phyloP scores from a whole-genome alignment of 1,140 invertebrate species.

The Lucilia sericata region DNA sequence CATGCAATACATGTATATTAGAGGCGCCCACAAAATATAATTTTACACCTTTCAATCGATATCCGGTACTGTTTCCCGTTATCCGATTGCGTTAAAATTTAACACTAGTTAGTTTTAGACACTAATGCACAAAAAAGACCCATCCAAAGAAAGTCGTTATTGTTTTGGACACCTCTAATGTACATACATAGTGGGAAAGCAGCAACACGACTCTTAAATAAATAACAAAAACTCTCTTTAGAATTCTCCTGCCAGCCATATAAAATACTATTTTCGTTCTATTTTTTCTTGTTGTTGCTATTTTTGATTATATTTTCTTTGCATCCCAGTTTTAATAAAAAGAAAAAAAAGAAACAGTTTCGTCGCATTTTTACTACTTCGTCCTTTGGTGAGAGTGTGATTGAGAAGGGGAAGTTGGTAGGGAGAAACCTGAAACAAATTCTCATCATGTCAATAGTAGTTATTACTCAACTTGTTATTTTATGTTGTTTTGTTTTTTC shows the following conservation, averaged over 20 bases:
- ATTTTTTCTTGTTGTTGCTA: background rate
- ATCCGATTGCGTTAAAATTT: too few relatives aligned
- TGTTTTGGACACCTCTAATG: too few relatives aligned
- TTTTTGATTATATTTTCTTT: constrained; percentile 18
- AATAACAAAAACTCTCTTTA: constrained; percentile 21
- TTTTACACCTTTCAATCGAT: too few relatives aligned
- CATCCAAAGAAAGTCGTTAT: too few relatives aligned
- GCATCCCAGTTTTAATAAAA: background rate
- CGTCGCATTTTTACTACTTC: too few relatives aligned
- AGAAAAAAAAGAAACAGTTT: background rate
- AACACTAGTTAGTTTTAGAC: too few relatives aligned
- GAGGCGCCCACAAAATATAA: too few relatives aligned
- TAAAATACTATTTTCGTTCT: background rate
- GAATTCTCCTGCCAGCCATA: constrained; percentile 13
- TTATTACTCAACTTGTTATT: constrained; percentile 27
- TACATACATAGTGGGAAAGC: background rate
- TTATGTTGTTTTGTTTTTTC: background rate
- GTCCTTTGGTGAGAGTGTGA: too few relatives aligned
- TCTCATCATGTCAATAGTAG: constrained; percentile 29
- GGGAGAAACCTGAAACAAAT: background rate
- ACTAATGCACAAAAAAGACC: too few relatives aligned
- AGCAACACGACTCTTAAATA: constrained; percentile 15
- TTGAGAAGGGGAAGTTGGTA: too few relatives aligned
- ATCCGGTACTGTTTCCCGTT: too few relatives aligned
- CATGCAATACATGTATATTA: background rate